Conservation (phyloP, 2,113 vertebrate species). For the Sakesphorus luctuosus region DNA sequence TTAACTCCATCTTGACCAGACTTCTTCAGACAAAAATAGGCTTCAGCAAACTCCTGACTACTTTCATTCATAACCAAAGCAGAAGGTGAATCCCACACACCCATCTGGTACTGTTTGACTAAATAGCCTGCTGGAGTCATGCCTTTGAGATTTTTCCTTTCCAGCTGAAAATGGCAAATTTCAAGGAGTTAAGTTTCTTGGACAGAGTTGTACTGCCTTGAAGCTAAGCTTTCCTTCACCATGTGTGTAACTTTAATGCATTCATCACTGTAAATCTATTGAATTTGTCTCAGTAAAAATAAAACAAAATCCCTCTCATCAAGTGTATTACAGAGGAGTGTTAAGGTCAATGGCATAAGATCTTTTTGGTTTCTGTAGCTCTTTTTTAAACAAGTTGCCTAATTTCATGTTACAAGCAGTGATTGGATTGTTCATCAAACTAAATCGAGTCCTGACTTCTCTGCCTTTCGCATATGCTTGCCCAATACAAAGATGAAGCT, state of each 20-base stretch:
- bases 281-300: slow-evolving; percentile 36
- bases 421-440: neutral
- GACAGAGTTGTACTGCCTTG: neutral
- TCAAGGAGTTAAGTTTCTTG: slow-evolving; percentile 37
- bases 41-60: neutral
- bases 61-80: slow-evolving; percentile 7
- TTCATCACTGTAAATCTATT: slow-evolving; percentile 10
- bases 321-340: neutral
- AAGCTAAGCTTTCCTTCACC: slow-evolving; percentile 30
- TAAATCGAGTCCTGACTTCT: neutral
- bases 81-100: slow-evolving; percentile 15
- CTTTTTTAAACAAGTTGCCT: neutral
- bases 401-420: neutral
- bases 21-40: neutral
- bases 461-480: neutral
- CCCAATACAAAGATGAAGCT: neutral
- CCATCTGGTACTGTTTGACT: slow-evolving; percentile 53
- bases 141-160: slow-evolving; percentile 38
- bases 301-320: slow-evolving; percentile 30
- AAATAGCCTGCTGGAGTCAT: slow-evolving; percentile 28
- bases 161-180: slow-evolving; percentile 48
- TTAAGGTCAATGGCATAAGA: neutral
- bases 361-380: neutral
- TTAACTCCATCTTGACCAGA: neutral
- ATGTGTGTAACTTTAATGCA: slow-evolving; percentile 16